phyloP scores from a whole-genome alignment of 2,888 invertebrate genomes.

The Drosophila koepferae region DNA sequence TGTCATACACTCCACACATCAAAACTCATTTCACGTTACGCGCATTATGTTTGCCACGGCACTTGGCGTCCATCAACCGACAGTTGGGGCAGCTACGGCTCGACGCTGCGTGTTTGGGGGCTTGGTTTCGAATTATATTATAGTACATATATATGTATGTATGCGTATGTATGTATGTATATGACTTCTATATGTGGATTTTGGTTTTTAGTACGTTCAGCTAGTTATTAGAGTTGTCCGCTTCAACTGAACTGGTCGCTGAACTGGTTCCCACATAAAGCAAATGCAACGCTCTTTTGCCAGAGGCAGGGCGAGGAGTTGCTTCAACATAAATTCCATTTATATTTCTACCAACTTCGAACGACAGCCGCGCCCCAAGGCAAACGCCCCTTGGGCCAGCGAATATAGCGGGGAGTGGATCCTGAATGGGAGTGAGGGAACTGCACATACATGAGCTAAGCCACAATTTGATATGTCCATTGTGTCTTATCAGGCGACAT shows the following conservation, averaged over 20 bases:
- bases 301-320: conserved; percentile 11
- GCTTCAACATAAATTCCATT: conserved; percentile 77
- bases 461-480: conserved; percentile 84
- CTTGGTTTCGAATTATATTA: conserved; percentile 58
- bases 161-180: conserved; percentile 13
- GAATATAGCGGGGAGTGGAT: neutral
- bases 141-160: conserved; percentile 21
- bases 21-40: conserved; percentile 77
- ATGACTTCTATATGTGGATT: conserved; percentile 11
- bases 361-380: conserved; percentile 60
- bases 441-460: conserved; percentile 68
- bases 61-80: conserved; percentile 72
- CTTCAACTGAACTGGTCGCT: conserved; percentile 54
- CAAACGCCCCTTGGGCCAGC: conserved; percentile 46
- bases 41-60: conserved; percentile 78
- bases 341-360: conserved; percentile 61
- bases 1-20: conserved; percentile 48
- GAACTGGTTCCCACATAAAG: conserved; percentile 57
- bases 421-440: neutral
- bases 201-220: conserved; percentile 36
- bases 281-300: conserved; percentile 36
- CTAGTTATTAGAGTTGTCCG: conserved; percentile 62
- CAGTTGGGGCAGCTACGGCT: conserved; percentile 49
- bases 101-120: conserved; percentile 42
- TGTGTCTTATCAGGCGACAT: conserved; percentile 83